phyloP scores from a whole-genome alignment of 2,113 vertebrate genomes.

The Tringa solitaria region DNA sequence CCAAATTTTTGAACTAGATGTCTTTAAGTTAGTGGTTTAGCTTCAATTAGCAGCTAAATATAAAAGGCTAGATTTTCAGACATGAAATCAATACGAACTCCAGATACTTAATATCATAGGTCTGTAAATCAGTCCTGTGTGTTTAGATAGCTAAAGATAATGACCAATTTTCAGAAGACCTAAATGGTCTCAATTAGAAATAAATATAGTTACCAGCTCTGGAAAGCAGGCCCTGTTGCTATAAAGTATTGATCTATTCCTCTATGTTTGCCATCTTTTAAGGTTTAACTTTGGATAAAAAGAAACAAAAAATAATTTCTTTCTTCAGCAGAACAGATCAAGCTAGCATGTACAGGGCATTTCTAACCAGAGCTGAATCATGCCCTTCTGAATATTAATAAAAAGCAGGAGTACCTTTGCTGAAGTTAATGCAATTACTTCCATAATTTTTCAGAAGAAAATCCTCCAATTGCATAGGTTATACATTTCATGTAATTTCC shows the following conservation, averaged over 20 bases:
- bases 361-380: not conserved
- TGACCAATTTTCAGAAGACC: not conserved
- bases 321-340: not conserved
- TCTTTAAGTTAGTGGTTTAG: not conserved
- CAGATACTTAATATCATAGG: not conserved
- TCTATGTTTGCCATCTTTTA: not conserved
- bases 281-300: not conserved
- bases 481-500: slow-evolving; percentile 10
- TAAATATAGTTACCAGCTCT: not conserved
- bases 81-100: slow-evolving; percentile 38
- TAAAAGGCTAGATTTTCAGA: not conserved
- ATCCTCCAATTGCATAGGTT: not conserved
- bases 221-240: not conserved
- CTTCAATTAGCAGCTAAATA: slow-evolving; percentile 12
- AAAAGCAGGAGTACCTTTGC: not conserved
- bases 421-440: not conserved
- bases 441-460: not conserved
- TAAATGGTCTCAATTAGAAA: slow-evolving; percentile 5
- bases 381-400: not conserved
- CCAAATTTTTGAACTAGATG: not conserved
- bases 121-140: not conserved
- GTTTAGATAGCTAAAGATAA: not conserved
- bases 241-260: not conserved
- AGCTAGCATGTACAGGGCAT: not conserved
- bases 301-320: not conserved